Evolutionary conservation across 2,113 vertebrate genomes (phyloP), one percentile per base, ranked within the genome.

Genomic region (Synchiropus splendidus): DNA sequence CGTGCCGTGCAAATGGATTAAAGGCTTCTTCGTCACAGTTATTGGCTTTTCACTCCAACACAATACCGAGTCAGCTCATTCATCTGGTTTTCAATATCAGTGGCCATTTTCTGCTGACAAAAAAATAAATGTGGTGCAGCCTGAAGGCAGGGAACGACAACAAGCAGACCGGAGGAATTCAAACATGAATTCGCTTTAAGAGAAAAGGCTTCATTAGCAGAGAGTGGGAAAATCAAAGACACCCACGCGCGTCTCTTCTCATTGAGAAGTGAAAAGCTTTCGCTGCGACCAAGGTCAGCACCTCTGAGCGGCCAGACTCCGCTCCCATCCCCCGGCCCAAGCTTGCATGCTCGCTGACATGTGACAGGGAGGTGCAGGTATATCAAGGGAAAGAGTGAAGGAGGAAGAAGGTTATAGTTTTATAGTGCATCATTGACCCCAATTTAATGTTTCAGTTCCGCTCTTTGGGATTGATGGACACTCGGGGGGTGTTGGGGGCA

Each of bases 31-130:
- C 17, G 31, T 50, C 17, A 9, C 34, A 12, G 38, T 48, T 63
- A 75, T 54, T 48, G 61, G 55, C 40, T 52, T 65, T 51, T 37
- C 18, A 32, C 13, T 44, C 46, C 50, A 17, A 12, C n/a, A 18
- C 67, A 64, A 12, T 44, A 57, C 50, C 39, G 15, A 64, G 63
- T 72, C 41, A 54, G 64, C 59, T 60, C 12, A 11, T 18, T 21
- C 1, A 2, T 44, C 32, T 21, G 51, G 60, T 45, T 50, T 60
- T 55, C 50, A 48, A 27, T 53, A 49, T 13, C 34, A 30, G 21
- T 39, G 21, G 21, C 21, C 2, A 56, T 42, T 46, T 35, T 36
- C 13, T 31, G 57, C 56, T 16, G 32, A 34, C 33, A 41, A 32
- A 43, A n/a, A 46, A n/a, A n/a, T n/a, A n/a, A 27, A 27, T 27